Conservation (phyloP, 2,113 vertebrate species). For the Cynocephalus volans region DNA sequence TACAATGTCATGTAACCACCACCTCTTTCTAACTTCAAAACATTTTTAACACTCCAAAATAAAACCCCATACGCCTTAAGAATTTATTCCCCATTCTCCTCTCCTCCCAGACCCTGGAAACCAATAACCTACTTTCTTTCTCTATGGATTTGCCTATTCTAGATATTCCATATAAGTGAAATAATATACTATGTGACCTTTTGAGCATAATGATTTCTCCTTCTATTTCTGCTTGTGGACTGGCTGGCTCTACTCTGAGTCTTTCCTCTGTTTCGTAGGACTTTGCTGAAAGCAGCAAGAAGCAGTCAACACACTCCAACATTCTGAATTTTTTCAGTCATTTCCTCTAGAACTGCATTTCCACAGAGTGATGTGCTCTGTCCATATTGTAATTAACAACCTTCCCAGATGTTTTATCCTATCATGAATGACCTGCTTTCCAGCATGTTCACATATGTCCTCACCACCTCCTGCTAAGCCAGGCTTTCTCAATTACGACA, state of each 20-base stretch:
- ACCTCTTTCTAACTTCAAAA: not conserved
- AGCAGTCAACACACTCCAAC: not conserved
- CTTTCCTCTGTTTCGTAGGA: not conserved
- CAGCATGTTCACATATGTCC: not conserved
- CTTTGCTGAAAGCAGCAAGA: not conserved
- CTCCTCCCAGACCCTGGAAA: not conserved
- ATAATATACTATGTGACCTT: not conserved
- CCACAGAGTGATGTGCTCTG: not conserved
- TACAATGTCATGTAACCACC: not conserved
- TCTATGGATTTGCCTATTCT: not conserved
- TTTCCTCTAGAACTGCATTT: not conserved
- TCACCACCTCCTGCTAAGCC: not conserved
- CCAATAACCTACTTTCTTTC: not conserved
- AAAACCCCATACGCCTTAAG: not conserved
- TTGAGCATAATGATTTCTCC: not conserved
- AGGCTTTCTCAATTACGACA: not conserved
- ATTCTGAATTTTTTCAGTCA: not conserved
- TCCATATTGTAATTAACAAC: not conserved
- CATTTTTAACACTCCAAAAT: not conserved
- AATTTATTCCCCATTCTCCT: not conserved
- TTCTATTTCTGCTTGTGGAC: not conserved
- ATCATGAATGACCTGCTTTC: not conserved
- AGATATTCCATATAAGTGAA: not conserved
- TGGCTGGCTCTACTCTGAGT: not conserved
- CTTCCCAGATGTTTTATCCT: not conserved